These are phyloP conservation scores for Mayetiola destructor DNA, from an alignment of 2,888 invertebrate genomes.

Conservation along the genomic window DNA sequence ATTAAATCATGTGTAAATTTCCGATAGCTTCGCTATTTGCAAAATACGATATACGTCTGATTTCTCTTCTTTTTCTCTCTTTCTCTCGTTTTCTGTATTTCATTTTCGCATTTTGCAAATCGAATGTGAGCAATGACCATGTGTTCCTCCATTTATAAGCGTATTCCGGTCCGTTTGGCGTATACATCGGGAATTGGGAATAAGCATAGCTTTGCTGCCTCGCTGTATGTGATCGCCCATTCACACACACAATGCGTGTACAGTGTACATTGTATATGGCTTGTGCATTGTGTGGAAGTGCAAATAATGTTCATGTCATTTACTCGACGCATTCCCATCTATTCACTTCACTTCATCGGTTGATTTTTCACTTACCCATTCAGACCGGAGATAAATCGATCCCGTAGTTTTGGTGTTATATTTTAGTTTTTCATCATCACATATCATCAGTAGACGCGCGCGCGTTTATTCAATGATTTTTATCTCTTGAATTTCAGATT, in stretches of 20 bases:
- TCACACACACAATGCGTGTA: too few species aligned
- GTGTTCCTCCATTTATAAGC: too few species aligned
- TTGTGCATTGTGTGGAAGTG: slow-evolving; percentile 10
- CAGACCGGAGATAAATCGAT: neutral
- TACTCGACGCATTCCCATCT: neutral
- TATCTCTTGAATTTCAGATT: neutral
- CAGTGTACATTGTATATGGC: too few species aligned
- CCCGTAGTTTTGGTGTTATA: neutral
- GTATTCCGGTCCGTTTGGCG: too few species aligned
- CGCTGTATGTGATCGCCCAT: too few species aligned
- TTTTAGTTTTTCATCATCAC: slow-evolving; percentile 11
- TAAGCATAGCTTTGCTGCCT: too few species aligned
- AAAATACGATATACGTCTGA: neutral
- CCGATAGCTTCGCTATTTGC: slow-evolving; percentile 5
- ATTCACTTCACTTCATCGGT: neutral
- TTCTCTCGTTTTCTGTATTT: neutral
- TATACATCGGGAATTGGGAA: too few species aligned
- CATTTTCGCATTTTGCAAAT: neutral
- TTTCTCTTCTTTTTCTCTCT: neutral
- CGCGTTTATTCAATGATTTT: neutral
- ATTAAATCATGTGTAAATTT: slow-evolving; percentile 15
- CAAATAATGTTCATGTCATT: slow-evolving; percentile 12
- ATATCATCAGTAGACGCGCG: neutral
- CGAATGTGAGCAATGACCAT: neutral
- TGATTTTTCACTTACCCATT: neutral